Evolutionary conservation across 2,113 vertebrate genomes (phyloP).

Genomic region (Lepus europaeus): DNA sequence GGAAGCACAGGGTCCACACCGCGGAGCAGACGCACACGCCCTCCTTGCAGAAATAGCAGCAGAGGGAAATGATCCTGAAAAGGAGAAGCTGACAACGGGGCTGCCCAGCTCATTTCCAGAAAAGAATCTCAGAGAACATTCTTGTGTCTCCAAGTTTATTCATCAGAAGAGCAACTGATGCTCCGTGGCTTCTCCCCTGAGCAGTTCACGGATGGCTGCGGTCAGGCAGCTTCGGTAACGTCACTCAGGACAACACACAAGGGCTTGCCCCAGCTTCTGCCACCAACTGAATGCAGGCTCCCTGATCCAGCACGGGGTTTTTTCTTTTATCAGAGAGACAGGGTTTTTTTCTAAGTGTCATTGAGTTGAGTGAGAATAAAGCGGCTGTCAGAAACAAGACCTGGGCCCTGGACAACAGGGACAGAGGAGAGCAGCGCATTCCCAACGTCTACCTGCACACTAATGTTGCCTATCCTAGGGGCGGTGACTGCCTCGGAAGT

Average conservation of each 20-base stretch:
- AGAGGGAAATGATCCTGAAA: not conserved
- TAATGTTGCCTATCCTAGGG: not conserved
- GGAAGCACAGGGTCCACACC: not conserved
- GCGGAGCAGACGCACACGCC: not conserved
- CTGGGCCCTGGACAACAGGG: not conserved
- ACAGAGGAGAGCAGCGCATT: not conserved
- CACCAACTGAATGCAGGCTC: not conserved
- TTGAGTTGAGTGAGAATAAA: not conserved
- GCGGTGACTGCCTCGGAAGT: not conserved
- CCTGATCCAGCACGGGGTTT: not conserved
- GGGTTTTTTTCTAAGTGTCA: not conserved
- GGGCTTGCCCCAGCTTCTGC: not conserved
- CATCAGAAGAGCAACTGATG: not conserved
- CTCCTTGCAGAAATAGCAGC: not conserved
- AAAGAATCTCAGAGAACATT: not conserved
- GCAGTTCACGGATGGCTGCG: not conserved
- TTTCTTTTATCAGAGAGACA: not conserved
- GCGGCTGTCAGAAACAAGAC: not conserved
- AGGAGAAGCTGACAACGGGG: not conserved
- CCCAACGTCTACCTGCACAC: not conserved
- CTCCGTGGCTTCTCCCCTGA: not conserved
- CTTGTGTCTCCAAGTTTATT: constrained; percentile 66
- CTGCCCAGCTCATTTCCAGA: not conserved
- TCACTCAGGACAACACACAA: not conserved
- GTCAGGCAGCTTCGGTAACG: not conserved